Conservation (phyloP, 1,140 invertebrate species). For the Eufriesea mexicana region DNA sequence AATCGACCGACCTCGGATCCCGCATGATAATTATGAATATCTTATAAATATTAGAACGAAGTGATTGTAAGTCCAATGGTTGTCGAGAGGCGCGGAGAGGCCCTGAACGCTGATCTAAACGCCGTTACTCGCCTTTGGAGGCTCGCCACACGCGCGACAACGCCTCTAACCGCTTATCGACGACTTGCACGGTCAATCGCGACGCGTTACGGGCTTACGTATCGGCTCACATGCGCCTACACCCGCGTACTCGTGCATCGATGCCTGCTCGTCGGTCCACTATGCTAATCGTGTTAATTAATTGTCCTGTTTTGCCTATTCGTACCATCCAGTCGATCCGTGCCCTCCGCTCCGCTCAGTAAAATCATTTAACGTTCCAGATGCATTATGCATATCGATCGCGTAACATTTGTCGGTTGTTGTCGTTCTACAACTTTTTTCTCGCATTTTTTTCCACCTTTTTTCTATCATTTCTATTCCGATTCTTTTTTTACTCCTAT, state of each 20-base stretch:
- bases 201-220: neutral
- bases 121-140: slow-evolving; percentile 75
- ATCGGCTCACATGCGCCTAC: neutral
- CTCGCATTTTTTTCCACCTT: neutral
- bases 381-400: slow-evolving; percentile 42
- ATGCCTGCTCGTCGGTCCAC: neutral
- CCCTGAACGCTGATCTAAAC: slow-evolving; percentile 56
- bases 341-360: neutral
- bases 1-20: slow-evolving; percentile 66
- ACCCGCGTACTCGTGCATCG: neutral
- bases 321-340: neutral
- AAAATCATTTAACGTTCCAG: slow-evolving; percentile 24
- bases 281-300: slow-evolving; percentile 56
- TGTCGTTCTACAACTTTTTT: neutral
- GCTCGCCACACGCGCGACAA: slow-evolving; percentile 64
- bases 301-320: slow-evolving; percentile 32
- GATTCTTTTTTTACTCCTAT: neutral
- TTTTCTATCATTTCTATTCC: neutral
- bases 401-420: neutral
- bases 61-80: slow-evolving; percentile 50
- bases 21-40: slow-evolving; percentile 81
- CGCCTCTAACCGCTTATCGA: slow-evolving; percentile 38
- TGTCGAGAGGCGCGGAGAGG: slow-evolving; percentile 54
- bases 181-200: neutral
- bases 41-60: slow-evolving; percentile 78